Evolutionary conservation across 2,113 vertebrate genomes (phyloP), one percentile per base, ranked within the genome.

Genomic region (Python bivittatus): DNA sequence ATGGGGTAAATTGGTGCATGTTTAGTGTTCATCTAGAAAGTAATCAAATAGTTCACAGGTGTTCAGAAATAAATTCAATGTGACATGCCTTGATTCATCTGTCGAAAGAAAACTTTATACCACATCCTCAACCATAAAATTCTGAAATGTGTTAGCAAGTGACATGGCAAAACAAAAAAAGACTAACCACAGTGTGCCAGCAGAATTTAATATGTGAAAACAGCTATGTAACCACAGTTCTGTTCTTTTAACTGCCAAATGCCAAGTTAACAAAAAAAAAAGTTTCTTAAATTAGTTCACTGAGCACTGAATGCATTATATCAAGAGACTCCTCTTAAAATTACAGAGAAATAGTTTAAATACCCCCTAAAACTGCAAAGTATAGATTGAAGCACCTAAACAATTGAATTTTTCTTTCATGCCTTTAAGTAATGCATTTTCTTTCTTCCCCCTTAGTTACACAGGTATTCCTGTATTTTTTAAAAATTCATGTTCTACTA

Each of bases 161-260:
- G 95, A 94, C 91, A 96, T 0, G 1, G 68, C 88, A 96, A 93
- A 94, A 86, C 92, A 91, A 91, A 91, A 83, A 92, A 88, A 92
- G 94, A 42, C 61, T 91, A 95, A 95, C 88, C 97, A 97, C 95
- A 96, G 0, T 89, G 58, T 44, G 27, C 87, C 93, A 96, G 68
- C 93, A 96, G 89, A 95, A 92, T 72, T 90, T 92, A 93, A 92
- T 95, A 96, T 96, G 95, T 95, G 92, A 95, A 89, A 96, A 97
- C 94, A 96, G 94, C 90, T 94, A 95, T 0, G n/a, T 95, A 97
- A 97, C 93, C 97, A 97, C 95, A 96, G 94, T n/a, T 96, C 90
- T 96, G 93, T 94, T 95, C 93, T 94, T 96, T 95, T 94, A 98
- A 97, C 96, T 96, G 96, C 93, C 95, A 97, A 94, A 93, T 57